Base-by-base conservation (phyloP, 1,140 invertebrate genomes). In the Drosophila subobscura region DNA sequence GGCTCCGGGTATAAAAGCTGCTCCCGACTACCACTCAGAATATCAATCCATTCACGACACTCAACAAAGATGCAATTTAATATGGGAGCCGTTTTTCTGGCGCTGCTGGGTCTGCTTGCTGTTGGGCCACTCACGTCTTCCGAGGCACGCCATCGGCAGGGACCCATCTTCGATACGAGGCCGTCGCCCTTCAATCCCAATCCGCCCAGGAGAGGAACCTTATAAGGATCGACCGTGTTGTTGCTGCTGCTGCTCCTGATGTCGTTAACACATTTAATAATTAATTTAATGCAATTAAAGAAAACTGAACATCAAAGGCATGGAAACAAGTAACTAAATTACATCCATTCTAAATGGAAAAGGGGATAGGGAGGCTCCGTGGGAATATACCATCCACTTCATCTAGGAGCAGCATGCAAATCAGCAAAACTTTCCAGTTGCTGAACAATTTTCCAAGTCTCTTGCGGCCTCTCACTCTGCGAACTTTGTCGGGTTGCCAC, bases 211-310 rank as follows among this genome's bases (percentile, higher is more conserved):
- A 27, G 23, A 12, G 33, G 33, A 12, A 8, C 33, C 10, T 10
- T 37, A 2, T 37, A 37, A 33, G 7, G 20, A n/a, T 29, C 12
- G 12, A 10, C 7, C 44, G 12, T 1, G 16, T 8, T 33, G 33
- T 10, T 40, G 55, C 27, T 57, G 47, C 5, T 40, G 14, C 54
- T 41, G 14, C 40, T 8, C 49, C 58, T 55, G 56, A 77, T 70
- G 54, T 52, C 47, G 68, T 85, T 77, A 86, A 86, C 68, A 77
- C 81, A 77, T 80, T 74, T 60, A 50, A 77, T 60, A 50, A 77
- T 16, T 58, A 61, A 86, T 67, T 72, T 80, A 53, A 85, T 85
- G 54, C 45, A 58, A 79, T 84, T 79, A 84, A 85, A 85, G 47
- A 59, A 50, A 68, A 72, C 56, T 64, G 51, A 14, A 73, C 68